Evolutionary conservation across 2,113 vertebrate genomes (phyloP).

Genomic region (Thamnaconus septentrionalis): DNA sequence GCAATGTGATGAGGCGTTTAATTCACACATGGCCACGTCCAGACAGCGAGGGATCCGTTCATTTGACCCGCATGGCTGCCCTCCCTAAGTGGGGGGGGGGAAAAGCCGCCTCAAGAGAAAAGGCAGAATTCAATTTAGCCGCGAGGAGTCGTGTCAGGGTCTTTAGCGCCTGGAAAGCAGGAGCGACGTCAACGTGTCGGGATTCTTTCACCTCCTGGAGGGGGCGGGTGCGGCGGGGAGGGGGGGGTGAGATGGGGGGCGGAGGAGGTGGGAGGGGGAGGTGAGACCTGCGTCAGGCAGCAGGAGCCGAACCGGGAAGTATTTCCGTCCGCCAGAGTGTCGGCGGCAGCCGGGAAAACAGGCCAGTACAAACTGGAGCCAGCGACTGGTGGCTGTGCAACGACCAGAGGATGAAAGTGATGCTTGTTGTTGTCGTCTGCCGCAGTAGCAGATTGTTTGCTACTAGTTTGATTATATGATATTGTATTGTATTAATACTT

Average conservation of each 20-base stretch:
- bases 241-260: conserved; percentile 17
- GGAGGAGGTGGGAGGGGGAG: conserved; percentile 4
- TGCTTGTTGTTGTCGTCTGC: too few species aligned
- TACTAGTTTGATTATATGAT: too few species aligned
- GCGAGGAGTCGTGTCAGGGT: conserved; percentile 45
- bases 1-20: conserved; percentile 51
- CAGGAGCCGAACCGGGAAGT: too few species aligned
- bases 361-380: too few species aligned
- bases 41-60: conserved; percentile 57
- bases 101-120: conserved; percentile 13
- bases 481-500: too few species aligned
- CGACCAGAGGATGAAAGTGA: too few species aligned
- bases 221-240: too few species aligned
- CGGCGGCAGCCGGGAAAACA: too few species aligned
- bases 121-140: conserved; percentile 57
- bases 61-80: conserved; percentile 47
- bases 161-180: conserved; percentile 42
- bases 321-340: too few species aligned
- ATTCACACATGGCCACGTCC: conserved; percentile 58
- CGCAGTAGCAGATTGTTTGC: too few species aligned
- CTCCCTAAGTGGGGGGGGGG: conserved; percentile 13
- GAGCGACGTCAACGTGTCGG: conserved; percentile 40
- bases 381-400: too few species aligned
- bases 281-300: conserved; percentile 30
- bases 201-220: conserved; percentile 34